Base-by-base conservation (phyloP, 2,113 vertebrate species). In the Tetrao urogallus region DNA sequence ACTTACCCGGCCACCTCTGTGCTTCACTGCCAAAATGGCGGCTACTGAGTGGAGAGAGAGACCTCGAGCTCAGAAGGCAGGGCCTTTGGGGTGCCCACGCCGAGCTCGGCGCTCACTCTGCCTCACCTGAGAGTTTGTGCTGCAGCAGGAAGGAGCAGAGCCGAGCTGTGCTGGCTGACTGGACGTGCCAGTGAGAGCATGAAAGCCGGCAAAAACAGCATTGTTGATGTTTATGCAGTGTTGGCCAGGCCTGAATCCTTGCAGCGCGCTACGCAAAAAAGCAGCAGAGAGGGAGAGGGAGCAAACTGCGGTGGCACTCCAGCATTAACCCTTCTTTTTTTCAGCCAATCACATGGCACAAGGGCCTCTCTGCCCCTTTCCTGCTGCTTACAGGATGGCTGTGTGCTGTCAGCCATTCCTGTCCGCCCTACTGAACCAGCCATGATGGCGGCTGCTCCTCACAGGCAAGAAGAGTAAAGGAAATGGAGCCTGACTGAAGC, bases 371-470 rank as follows among this genome's bases (percentile, higher is more conserved):
- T 72, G 25, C 12, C 27, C 17, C 1, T 1, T 10, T 66, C 2
- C 50, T 74, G 50, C 52, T 6, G 1, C 19, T 82, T 21, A 8
- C 1, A 20, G 42, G 42, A 43, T 15, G 34, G 84, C 14, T 84
- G 60, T 10, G 34, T 50, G 34, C 34, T 21, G 13, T 25, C 15
- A 25, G 64, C 91, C 89, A 93, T 94, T 57, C 52, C 71, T 96
- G 89, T 85, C 92, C 82, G 93, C 75, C 85, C 81, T 77, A 89
- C 96, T 93, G 43, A 90, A 91, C 90, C 97, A 98, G 93, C 89
- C 89, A 2, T 42, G 38, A 27, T 0, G 0, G 28, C 28, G 13
- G 60, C 8, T 1, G 1, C 54, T 27, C 32, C 13, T 79, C 1
- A 1, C 7, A n/a, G 45, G 56, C 45, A 20, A 25, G 43, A 63